Evolutionary conservation across 2,113 vertebrate species (phyloP).

Genomic region (Gadus chalcogrammus): DNA sequence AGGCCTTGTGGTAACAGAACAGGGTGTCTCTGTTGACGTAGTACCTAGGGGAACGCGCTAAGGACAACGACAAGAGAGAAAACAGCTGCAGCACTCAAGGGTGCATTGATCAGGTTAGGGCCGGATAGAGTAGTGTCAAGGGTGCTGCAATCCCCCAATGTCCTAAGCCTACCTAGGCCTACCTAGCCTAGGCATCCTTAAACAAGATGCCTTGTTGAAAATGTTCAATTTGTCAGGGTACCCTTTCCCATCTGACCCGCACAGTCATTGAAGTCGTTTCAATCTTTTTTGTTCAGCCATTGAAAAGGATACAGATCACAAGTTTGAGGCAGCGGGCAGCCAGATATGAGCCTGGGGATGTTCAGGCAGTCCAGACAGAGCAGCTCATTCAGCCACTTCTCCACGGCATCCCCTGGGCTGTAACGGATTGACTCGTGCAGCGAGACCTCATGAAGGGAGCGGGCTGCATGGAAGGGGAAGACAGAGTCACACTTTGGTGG

Average conservation of each 20-base stretch:
- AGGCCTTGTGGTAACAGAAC: constrained; percentile 97
- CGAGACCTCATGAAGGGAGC: constrained; percentile 85
- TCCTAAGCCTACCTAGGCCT: too few species aligned
- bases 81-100: background rate
- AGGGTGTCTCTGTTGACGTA: constrained; percentile 96
- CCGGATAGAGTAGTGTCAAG: background rate
- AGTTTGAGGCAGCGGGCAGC: constrained; percentile 90
- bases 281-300: too few species aligned
- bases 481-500: background rate
- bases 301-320: constrained; percentile 93
- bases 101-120: background rate
- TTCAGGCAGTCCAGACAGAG: constrained; percentile 93
- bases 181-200: too few species aligned
- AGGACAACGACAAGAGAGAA: constrained; percentile 51
- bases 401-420: constrained; percentile 84
- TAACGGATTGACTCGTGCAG: constrained; percentile 96
- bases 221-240: too few species aligned
- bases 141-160: too few species aligned
- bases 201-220: too few species aligned
- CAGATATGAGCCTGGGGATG: constrained; percentile 88
- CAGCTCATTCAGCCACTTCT: constrained; percentile 96
- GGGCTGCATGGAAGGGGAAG: constrained; percentile 64
- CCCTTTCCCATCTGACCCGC: too few species aligned
- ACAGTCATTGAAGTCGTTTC: too few species aligned
- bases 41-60: constrained; percentile 78